Evolutionary conservation across 2,113 vertebrate genomes (phyloP).

Genomic region (Pseudorhombus dupliciocellatus): DNA sequence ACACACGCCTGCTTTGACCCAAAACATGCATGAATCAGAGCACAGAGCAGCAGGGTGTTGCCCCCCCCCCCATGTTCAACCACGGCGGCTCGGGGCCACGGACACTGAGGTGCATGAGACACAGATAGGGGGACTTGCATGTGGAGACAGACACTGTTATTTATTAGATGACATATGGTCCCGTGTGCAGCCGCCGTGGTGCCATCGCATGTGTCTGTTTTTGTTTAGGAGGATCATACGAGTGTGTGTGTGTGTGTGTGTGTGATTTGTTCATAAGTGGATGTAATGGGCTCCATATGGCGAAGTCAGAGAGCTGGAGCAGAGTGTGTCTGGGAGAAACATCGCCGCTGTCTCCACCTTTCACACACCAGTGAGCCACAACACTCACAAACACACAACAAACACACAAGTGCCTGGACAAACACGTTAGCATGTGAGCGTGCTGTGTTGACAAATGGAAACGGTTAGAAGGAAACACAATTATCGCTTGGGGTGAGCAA

Average conservation of each 20-base stretch:
- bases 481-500: conserved; percentile 4
- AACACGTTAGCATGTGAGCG: conserved; percentile 38
- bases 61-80: no score
- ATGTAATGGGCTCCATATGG: conserved; percentile 62
- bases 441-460: conserved; percentile 41
- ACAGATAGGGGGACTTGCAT: no score
- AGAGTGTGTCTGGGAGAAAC: conserved; percentile 50
- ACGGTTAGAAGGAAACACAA: conserved; percentile 39
- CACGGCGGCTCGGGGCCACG: no score
- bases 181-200: neutral
- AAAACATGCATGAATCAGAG: no score
- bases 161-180: conserved; percentile 36
- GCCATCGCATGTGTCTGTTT: conserved; percentile 10
- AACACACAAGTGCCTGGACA: conserved; percentile 31
- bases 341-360: conserved; percentile 52
- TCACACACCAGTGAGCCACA: conserved; percentile 32
- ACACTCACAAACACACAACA: conserved; percentile 17
- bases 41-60: no score
- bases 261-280: conserved; percentile 37
- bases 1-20: no score
- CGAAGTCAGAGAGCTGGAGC: conserved; percentile 45
- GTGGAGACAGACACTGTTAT: conserved; percentile 18
- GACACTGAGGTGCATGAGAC: no score
- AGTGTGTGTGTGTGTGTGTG: no score
- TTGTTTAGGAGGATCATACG: no score